Evolutionary conservation across 2,888 invertebrate genomes (phyloP).

Genomic region (Drosophila longiperda): DNA sequence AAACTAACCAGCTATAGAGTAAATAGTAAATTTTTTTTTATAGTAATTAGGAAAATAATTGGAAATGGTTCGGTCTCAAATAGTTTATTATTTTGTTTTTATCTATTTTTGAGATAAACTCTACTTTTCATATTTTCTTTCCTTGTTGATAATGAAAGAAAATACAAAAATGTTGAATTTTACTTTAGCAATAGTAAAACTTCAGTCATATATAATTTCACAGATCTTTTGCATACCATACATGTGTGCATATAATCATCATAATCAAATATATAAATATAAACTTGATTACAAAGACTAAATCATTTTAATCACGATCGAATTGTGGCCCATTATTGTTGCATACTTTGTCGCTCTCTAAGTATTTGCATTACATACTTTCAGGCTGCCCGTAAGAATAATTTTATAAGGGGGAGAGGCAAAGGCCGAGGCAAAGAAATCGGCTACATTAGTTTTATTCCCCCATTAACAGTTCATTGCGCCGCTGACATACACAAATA

Average conservation of each 20-base stretch:
- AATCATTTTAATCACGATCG: not conserved
- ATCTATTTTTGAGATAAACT: not conserved
- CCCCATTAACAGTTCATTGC: constrained; percentile 59
- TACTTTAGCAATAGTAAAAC: not conserved
- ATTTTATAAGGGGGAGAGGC: too few relatives aligned
- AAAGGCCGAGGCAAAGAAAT: not conserved
- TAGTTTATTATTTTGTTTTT: not conserved
- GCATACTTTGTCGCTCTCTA: constrained; percentile 47
- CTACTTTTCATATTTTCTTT: not conserved
- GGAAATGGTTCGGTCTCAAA: not conserved
- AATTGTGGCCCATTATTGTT: not conserved
- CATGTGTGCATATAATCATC: not conserved
- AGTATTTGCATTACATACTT: constrained; percentile 39
- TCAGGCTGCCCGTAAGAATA: constrained; percentile 1
- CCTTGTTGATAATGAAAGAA: not conserved
- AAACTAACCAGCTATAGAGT: not conserved
- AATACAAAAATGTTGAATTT: not conserved
- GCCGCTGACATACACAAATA: constrained; percentile 44
- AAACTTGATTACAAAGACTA: not conserved
- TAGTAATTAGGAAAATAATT: not conserved
- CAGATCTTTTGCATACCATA: not conserved
- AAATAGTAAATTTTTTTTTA: not conserved
- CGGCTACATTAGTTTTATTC: constrained; percentile 18
- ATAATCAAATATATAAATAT: not conserved
- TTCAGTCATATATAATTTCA: not conserved